These are phyloP conservation scores for Sphinx pinastri DNA, from an alignment of 2,888 invertebrate species.

Conservation along the genomic window DNA sequence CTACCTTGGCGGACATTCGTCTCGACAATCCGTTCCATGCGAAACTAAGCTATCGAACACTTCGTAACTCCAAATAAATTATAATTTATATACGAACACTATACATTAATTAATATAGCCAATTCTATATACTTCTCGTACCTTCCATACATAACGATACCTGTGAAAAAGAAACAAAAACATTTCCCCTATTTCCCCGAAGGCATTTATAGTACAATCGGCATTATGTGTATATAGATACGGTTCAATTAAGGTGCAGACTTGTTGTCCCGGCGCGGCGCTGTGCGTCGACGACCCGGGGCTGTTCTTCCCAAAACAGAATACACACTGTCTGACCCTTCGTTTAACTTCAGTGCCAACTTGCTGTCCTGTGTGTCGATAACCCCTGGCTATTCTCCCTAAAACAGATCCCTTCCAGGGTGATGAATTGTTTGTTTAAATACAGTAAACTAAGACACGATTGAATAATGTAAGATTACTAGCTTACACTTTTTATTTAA, in stretches of 20 bases:
- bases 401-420: not conserved
- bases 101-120: too few species aligned
- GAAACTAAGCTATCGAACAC: too few species aligned
- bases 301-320: conserved; percentile 11
- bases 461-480: not conserved
- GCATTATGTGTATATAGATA: conserved; percentile 3
- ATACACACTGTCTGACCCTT: not conserved
- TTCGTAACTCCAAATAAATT: too few species aligned
- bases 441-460: not conserved
- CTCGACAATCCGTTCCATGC: too few species aligned
- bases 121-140: too few species aligned
- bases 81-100: too few species aligned
- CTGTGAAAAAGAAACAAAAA: too few species aligned
- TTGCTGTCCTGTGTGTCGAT: not conserved
- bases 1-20: too few species aligned
- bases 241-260: conserved; percentile 30
- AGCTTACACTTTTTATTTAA: too few species aligned
- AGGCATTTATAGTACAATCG: not conserved
- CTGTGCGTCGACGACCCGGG: conserved; percentile 16
- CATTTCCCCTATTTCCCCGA: too few species aligned
- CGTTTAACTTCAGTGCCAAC: not conserved
- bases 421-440: not conserved
- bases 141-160: too few species aligned
- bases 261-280: conserved; percentile 29
- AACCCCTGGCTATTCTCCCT: conserved; percentile 3